Percentiles rank a stretch among this genome's conserved stretches.
Evolutionary conservation across 2,888 invertebrate genomes (phyloP).

Genomic region (Orgyia antiqua): DNA sequence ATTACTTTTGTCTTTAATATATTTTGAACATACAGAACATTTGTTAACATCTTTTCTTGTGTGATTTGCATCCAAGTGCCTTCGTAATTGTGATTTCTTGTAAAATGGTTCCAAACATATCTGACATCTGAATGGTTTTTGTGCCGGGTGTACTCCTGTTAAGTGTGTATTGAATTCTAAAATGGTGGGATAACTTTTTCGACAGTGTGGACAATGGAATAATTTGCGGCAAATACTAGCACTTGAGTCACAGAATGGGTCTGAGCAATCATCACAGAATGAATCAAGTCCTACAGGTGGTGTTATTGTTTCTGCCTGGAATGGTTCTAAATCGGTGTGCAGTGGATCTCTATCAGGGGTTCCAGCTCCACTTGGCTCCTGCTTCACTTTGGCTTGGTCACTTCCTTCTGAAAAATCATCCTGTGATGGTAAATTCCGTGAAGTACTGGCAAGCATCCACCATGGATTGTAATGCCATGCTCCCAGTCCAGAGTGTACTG

Average conservation of each 20-base stretch:
- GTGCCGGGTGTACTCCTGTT: slow-evolving; percentile 73
- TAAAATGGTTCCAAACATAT: slow-evolving; percentile 74
- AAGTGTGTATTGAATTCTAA: slow-evolving; percentile 74
- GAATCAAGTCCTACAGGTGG: slow-evolving; percentile 67
- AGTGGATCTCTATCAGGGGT: slow-evolving; percentile 66
- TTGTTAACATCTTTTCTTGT: slow-evolving; percentile 75
- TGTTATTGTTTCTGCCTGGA: slow-evolving; percentile 50
- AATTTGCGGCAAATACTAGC: slow-evolving; percentile 64
- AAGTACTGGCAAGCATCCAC: slow-evolving; percentile 76
- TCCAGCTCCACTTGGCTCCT: slow-evolving; percentile 60
- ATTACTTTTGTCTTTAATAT: slow-evolving; percentile 76
- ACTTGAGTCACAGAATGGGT: slow-evolving; percentile 74
- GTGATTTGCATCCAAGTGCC: slow-evolving; percentile 72
- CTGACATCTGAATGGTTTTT: slow-evolving; percentile 75
- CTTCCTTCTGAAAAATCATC: slow-evolving; percentile 66
- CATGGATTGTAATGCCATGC: slow-evolving; percentile 75
- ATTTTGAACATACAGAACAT: slow-evolving; percentile 75
- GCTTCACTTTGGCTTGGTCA: slow-evolving; percentile 68
- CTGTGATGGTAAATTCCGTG: slow-evolving; percentile 62
- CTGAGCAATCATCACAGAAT: slow-evolving; percentile 75
- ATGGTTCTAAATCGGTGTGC: slow-evolving; percentile 57
- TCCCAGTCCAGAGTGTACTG: slow-evolving; percentile 58
- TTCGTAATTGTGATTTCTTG: slow-evolving; percentile 69
- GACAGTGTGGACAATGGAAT: slow-evolving; percentile 75
- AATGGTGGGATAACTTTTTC: slow-evolving; percentile 74